Evolutionary conservation across 64 coral and sea anemone species (phyloP).

Genomic region (Anthopleura sola): DNA sequence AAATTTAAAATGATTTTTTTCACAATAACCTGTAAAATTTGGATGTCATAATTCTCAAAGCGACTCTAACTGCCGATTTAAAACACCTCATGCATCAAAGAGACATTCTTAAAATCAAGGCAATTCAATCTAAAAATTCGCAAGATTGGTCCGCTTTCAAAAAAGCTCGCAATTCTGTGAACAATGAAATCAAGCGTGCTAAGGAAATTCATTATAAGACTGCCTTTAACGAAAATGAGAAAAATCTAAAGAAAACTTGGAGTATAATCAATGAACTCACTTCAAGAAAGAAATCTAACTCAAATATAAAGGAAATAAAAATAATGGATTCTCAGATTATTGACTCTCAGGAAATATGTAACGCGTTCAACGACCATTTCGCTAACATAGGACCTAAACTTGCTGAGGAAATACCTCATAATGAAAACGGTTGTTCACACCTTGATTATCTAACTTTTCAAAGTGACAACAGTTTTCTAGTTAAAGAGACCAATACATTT

Average conservation of each 20-base stretch:
- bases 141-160: constrained; percentile 5
- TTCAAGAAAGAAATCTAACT: neutral
- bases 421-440: too few species aligned
- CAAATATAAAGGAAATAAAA: constrained; percentile 16
- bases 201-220: constrained; percentile 28
- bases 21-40: too few species aligned
- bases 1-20: too few species aligned
- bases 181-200: constrained; percentile 18
- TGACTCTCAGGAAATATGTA: too few species aligned
- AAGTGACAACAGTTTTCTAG: too few species aligned
- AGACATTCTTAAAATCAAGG: constrained; percentile 3
- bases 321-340: too few species aligned
- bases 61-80: neutral
- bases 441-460: too few species aligned
- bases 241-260: constrained; percentile 24
- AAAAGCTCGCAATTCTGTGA: constrained; percentile 33
- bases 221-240: constrained; percentile 21
- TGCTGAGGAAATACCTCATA: too few species aligned
- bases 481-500: too few species aligned
- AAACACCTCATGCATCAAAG: neutral
- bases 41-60: too few species aligned
- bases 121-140: neutral
- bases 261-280: constrained; percentile 40
- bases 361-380: too few species aligned
- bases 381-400: too few species aligned